A percentile compares a stretch with the other conserved stretches of the same genome.
Evolutionary conservation across 2,888 invertebrate species (phyloP).

Genomic region (Leucoma salicis): DNA sequence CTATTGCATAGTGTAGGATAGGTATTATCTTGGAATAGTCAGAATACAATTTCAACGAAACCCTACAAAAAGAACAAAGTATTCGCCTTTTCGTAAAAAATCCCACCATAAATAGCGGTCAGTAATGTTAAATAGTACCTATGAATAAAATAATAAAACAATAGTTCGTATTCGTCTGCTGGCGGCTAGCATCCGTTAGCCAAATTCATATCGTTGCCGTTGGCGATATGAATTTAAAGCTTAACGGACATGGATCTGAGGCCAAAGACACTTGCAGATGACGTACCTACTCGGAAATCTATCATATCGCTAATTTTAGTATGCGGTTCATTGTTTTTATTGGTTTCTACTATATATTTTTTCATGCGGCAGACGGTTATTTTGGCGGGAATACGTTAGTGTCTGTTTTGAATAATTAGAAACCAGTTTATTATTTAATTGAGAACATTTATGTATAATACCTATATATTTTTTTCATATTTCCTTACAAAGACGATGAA

Average conservation of each 20-base stretch:
- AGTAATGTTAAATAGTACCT: too few relatives aligned
- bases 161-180: constrained; percentile 27
- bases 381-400: constrained; percentile 24
- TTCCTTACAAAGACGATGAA: too few relatives aligned
- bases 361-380: constrained; percentile 20
- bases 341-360: constrained; percentile 29
- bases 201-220: constrained; percentile 52
- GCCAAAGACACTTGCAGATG: constrained; percentile 48
- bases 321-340: constrained; percentile 22
- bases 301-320: constrained; percentile 30
- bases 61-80: too few relatives aligned
- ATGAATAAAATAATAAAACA: constrained; percentile 40
- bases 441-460: too few relatives aligned
- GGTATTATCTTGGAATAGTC: too few relatives aligned
- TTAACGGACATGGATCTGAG: constrained; percentile 53
- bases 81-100: too few relatives aligned
- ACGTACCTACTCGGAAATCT: constrained; percentile 37
- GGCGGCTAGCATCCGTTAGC: constrained; percentile 51
- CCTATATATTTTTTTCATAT: too few relatives aligned
- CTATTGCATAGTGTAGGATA: too few relatives aligned
- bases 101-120: too few relatives aligned
- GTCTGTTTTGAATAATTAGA: neutral
- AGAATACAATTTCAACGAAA: too few relatives aligned
- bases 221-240: constrained; percentile 66
- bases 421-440: too few relatives aligned